Conservation (phyloP, 1,140 invertebrate genomes). For the Lordiphosa mommai region DNA sequence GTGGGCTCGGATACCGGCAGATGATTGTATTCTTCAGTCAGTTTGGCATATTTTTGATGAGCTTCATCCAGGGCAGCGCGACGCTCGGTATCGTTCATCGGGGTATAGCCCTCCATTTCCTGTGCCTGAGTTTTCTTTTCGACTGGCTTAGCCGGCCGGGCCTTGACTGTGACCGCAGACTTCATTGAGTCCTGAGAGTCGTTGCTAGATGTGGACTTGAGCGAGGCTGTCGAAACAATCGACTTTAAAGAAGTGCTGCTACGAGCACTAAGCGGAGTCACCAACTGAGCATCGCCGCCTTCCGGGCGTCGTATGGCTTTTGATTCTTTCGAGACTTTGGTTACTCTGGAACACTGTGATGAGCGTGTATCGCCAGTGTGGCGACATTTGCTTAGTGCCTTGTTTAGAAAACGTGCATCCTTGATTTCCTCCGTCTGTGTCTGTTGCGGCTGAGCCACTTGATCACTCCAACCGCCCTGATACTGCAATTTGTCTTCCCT, state of each 20-base stretch:
- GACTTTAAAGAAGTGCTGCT: constrained; percentile 7
- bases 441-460: background rate
- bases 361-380: background rate
- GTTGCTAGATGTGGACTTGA: background rate
- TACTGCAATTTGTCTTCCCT: background rate
- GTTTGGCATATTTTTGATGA: constrained; percentile 17
- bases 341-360: background rate
- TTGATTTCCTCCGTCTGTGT: background rate
- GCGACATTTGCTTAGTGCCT: background rate
- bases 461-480: constrained; percentile 22
- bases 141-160: background rate
- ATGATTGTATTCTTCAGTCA: constrained; percentile 35
- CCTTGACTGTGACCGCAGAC: constrained; percentile 21
- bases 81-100: background rate
- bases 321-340: background rate
- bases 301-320: background rate
- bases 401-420: background rate
- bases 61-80: constrained; percentile 17
- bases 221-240: background rate
- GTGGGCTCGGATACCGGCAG: constrained; percentile 33
- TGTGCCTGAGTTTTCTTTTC: background rate
- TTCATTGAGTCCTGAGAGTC: constrained; percentile 17
- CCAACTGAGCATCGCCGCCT: background rate
- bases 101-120: constrained; percentile 14
- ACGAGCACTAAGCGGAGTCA: constrained; percentile 15